Evolutionary conservation across 2,888 invertebrate genomes (phyloP).

Genomic region (Tanytarsus gracilentus): DNA sequence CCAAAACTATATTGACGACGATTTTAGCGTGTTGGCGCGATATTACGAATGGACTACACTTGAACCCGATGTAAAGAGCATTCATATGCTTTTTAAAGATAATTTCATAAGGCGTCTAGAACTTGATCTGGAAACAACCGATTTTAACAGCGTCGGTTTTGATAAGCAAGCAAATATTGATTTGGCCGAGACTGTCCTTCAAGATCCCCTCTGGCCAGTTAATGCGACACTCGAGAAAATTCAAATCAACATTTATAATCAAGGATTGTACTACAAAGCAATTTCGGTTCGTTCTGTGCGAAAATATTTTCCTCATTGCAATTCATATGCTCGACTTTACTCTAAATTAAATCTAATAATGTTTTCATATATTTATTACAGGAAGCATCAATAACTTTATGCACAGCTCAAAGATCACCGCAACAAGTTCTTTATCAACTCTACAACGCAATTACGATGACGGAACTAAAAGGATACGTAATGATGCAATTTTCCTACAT

Average conservation of each 20-base stretch:
- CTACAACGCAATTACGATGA: constrained; percentile 68
- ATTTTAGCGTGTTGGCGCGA: constrained; percentile 39
- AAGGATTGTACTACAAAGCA: constrained; percentile 56
- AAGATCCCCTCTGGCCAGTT: constrained; percentile 50
- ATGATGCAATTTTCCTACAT: constrained; percentile 89
- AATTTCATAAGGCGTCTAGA: constrained; percentile 51
- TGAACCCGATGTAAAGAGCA: constrained; percentile 50
- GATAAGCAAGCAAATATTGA: constrained; percentile 51
- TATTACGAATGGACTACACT: constrained; percentile 58
- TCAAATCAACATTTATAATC: constrained; percentile 52
- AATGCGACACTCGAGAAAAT: constrained; percentile 52
- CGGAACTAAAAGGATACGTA: constrained; percentile 77
- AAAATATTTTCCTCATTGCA: constrained; percentile 29
- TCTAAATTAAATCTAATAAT: background rate
- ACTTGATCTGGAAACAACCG: constrained; percentile 32
- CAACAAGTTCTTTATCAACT: constrained; percentile 75
- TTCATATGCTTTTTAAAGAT: constrained; percentile 55
- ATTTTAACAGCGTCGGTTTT: constrained; percentile 42
- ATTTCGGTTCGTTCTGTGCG: constrained; percentile 53
- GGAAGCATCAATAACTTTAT: constrained; percentile 59
- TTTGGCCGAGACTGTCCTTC: constrained; percentile 55
- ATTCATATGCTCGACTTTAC: background rate
- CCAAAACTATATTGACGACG: constrained; percentile 31
- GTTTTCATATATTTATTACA: constrained; percentile 40
- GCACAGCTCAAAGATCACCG: constrained; percentile 65